Conservation (phyloP, 2,888 invertebrate genomes). For the Drosophila fulvimacula region DNA sequence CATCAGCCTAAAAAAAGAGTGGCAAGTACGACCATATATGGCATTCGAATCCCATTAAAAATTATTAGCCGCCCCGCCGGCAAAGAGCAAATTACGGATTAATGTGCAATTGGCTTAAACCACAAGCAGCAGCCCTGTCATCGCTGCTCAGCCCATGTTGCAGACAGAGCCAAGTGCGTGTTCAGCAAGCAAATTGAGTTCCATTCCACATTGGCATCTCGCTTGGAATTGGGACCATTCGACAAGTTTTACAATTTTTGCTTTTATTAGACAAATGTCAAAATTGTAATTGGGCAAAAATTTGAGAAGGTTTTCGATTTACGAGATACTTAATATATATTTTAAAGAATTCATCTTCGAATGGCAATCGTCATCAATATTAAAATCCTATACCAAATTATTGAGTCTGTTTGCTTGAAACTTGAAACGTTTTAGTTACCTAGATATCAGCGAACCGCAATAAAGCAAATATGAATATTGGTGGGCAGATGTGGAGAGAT, state of each 20-base stretch:
- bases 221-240: background rate
- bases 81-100: slow-evolving; percentile 75
- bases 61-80: slow-evolving; percentile 67
- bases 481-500: too few species aligned
- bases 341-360: too few species aligned
- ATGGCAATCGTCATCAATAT: too few species aligned
- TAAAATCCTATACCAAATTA: too few species aligned
- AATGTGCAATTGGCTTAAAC: slow-evolving; percentile 63
- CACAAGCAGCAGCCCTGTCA: slow-evolving; percentile 18
- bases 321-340: too few species aligned
- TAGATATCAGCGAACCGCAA: too few species aligned
- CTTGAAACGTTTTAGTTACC: too few species aligned
- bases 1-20: slow-evolving; percentile 61
- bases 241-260: background rate
- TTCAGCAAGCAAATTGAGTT: slow-evolving; percentile 56
- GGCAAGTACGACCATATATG: slow-evolving; percentile 73
- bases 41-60: slow-evolving; percentile 72
- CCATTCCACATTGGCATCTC: slow-evolving; percentile 19
- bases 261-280: slow-evolving; percentile 4
- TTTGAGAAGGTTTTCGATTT: background rate
- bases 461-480: too few species aligned
- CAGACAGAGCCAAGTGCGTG: slow-evolving; percentile 41
- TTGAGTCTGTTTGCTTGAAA: too few species aligned
- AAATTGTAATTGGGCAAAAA: background rate
- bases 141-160: slow-evolving; percentile 17